Evolutionary conservation across 2,888 invertebrate genomes (phyloP).

Genomic region (Hypsopygia costalis): DNA sequence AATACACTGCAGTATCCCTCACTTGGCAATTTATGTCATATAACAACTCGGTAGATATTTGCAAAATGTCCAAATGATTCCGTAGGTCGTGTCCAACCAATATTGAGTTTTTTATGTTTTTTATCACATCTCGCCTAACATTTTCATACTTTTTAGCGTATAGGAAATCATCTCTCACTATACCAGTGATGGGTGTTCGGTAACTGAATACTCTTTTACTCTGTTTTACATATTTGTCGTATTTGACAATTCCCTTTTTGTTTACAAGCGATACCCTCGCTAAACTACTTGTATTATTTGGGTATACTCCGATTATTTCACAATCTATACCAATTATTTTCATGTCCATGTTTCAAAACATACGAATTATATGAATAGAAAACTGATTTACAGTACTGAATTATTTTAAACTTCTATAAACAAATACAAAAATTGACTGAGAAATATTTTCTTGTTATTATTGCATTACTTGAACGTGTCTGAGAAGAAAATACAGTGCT

Average conservation of each 20-base stretch:
- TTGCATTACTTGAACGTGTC: too few species aligned
- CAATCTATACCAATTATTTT: neutral
- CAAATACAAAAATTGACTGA: too few species aligned
- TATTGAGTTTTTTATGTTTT: neutral
- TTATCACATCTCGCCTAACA: neutral
- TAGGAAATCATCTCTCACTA: neutral
- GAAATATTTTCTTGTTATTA: too few species aligned
- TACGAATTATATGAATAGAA: too few species aligned
- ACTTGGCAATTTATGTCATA: neutral
- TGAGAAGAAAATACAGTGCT: too few species aligned
- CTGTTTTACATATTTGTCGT: constrained; percentile 1
- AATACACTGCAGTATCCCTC: neutral
- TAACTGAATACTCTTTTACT: neutral
- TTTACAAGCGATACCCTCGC: constrained; percentile 1
- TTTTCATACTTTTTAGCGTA: neutral
- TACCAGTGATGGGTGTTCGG: neutral
- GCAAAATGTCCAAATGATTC: neutral
- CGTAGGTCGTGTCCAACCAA: neutral
- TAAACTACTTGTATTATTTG: neutral
- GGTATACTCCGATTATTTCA: neutral
- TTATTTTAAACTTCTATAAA: too few species aligned
- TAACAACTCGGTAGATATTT: neutral
- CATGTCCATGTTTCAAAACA: too few species aligned
- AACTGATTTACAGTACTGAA: too few species aligned
- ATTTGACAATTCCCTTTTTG: neutral